These are phyloP conservation scores for Orchesella cincta DNA, from an alignment of 1,140 invertebrate genomes.

Conservation along the genomic window DNA sequence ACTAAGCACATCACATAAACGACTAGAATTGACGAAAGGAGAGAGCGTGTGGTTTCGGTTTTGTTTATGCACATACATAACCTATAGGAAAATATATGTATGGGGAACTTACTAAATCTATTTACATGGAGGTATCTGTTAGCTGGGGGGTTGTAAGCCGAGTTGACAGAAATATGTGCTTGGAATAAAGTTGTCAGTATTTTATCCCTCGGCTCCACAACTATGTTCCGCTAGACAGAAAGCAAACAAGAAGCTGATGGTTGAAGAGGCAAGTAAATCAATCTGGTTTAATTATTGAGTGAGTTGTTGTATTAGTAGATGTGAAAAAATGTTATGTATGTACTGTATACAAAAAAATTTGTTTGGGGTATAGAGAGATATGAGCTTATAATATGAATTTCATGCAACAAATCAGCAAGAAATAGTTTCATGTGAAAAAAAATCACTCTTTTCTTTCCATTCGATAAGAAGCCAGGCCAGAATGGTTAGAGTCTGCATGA, in stretches of 20 bases:
- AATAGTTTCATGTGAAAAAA: neutral
- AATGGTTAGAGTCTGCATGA: no score
- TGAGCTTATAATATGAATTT: neutral
- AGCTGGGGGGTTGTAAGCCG: slow-evolving; percentile 25
- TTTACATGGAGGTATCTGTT: slow-evolving; percentile 1
- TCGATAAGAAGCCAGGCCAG: no score
- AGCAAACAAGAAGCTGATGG: slow-evolving; percentile 26
- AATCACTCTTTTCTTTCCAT: neutral
- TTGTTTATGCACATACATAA: neutral
- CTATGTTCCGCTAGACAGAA: slow-evolving; percentile 29
- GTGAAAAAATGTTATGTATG: neutral
- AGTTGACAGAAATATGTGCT: slow-evolving; percentile 30
- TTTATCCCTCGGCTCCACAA: slow-evolving; percentile 29
- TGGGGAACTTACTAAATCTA: neutral
- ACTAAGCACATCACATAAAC: neutral
- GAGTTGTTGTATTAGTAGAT: slow-evolving; percentile 33
- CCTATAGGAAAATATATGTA: neutral
- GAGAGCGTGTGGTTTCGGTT: slow-evolving; percentile 21
- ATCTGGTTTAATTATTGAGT: slow-evolving; percentile 44
- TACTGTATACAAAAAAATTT: neutral
- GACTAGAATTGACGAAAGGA: slow-evolving; percentile 30
- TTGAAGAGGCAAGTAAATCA: slow-evolving; percentile 38
- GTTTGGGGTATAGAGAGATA: neutral
- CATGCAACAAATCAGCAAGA: slow-evolving; percentile 2
- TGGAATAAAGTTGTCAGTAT: slow-evolving; percentile 29